Base-by-base conservation (phyloP, 2,113 vertebrate genomes). In the Burhinus bistriatus region DNA sequence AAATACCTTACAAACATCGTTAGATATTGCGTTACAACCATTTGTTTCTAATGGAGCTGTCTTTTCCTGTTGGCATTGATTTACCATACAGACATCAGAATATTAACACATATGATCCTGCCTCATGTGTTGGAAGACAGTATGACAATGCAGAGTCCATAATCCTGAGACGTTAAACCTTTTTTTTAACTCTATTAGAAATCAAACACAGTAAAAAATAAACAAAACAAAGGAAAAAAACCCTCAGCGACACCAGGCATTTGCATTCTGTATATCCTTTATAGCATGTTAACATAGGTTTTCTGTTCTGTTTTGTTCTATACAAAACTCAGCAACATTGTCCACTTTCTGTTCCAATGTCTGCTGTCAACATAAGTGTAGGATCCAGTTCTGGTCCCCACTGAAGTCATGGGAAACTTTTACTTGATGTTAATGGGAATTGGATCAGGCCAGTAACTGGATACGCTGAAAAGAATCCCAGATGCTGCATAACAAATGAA, bases 401-500 rank as follows among this genome's bases (percentile, higher is more conserved):
- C 61, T 95, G 94, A 95, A 97, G 93, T 95, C 89, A 95, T 94
- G 91, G 89, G 89, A 97, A 97, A 70, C 71, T 96, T 96, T 87
- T 62, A 79, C 87, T 96, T 85, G 62, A 85, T 76, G 73, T 93
- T 91, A 97, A 83, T 91, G 91, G 91, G 86, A 96, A 87, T 94
- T 94, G 97, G 93, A 97, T 95, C 89, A 94, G 87, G 47, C 38
- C 62, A 87, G 91, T 93, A 94, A 93, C 8, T 95, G 89, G 91
- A 94, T 94, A 97, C 3, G 0, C 54, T 95, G 89, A 94, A 97
- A 97, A 94, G 91, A 90, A 95, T 90, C 94, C 87, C 94, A 97
- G 95, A 95, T 95, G 91, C 97, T 95, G 75, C 64, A 94, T 92
- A 92, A 93, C 68, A 96, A 96, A 95, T 96, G 91, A 96, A 93